A percentile compares a stretch with the other conserved stretches of the same genome.
Conservation (phyloP, 2,113 vertebrate species). For the Balaeniceps rex region DNA sequence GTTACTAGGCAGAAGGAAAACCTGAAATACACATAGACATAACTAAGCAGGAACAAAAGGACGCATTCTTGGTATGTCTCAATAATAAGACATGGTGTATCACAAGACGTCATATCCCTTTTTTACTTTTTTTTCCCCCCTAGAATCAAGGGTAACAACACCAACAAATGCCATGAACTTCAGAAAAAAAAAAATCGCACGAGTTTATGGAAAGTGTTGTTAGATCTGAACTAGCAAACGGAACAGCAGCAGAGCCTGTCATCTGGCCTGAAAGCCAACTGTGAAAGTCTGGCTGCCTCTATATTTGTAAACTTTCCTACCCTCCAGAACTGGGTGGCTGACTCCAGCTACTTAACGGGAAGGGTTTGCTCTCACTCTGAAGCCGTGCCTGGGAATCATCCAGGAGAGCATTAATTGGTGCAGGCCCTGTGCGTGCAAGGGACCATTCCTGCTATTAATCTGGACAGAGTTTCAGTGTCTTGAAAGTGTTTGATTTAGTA, state of each 20-base stretch:
- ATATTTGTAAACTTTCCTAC: background rate
- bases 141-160: background rate
- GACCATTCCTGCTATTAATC: background rate
- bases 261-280: background rate
- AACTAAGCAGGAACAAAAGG: background rate
- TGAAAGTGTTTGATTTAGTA: background rate
- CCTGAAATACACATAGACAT: background rate
- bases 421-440: background rate
- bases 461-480: background rate
- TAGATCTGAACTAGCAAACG: background rate
- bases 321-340: background rate
- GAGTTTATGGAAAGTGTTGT: background rate
- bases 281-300: background rate
- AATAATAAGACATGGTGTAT: background rate
- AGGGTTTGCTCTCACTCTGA: background rate
- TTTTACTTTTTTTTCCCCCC: background rate
- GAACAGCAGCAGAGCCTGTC: background rate
- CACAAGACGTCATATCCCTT: background rate
- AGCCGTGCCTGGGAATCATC: background rate
- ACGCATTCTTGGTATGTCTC: background rate
- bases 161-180: background rate
- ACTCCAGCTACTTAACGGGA: background rate
- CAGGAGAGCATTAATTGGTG: background rate
- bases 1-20: background rate
- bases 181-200: background rate